Evolutionary conservation across 1,140 invertebrate genomes (phyloP), one percentile per base, ranked within the genome.

Genomic region (Zaprionus kolodkinae): DNA sequence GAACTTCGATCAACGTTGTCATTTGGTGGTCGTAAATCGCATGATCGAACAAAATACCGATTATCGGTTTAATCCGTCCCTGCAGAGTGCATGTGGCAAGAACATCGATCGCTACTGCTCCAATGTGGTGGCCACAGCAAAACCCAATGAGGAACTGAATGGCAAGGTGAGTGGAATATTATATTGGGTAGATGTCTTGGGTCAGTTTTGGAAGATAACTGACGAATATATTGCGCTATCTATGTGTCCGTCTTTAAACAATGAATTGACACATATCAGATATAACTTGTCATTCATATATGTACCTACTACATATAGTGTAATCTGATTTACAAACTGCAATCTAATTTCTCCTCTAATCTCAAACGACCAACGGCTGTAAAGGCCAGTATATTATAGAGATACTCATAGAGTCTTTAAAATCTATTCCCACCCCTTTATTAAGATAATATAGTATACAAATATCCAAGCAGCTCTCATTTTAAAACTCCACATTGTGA

Each of bases 11-110:
- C 94, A 95, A 62, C 96, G 96, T 61, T 99, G 99, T 92, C 96
- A 97, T 85, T 93, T 95, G 59, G 94, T 99, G 12, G 96, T 99
- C 3, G 94, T 97, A 9, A 96, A 96, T 92, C 94, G 99, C 91
- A 96, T 99, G 95, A 96, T 98, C 64, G 97, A 98, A 92, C 97
- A 98, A 93, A 98, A 97, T 92, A 95, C 95, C 52, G 98, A 99
- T 93, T 97, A 97, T 84, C 95, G 98, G 77, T 96, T 99, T 55
- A 99, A 99, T 94, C 97, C 97, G 13, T 94, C 95, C 7, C 93
- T 88, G 15, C 96, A 97, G 91, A 95, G 95, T 71, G 94, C 95
- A 6, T 99, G 98, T 88, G 93, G 94, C 36, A 84, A 93, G 72
- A 97, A 98, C 84, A 95, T 95, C n/a, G 93, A 93, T 76, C 95